Percentiles rank a stretch among this genome's conserved stretches.
phyloP scores from a whole-genome alignment of 2,888 invertebrate genomes.

The Netelia virgata region DNA sequence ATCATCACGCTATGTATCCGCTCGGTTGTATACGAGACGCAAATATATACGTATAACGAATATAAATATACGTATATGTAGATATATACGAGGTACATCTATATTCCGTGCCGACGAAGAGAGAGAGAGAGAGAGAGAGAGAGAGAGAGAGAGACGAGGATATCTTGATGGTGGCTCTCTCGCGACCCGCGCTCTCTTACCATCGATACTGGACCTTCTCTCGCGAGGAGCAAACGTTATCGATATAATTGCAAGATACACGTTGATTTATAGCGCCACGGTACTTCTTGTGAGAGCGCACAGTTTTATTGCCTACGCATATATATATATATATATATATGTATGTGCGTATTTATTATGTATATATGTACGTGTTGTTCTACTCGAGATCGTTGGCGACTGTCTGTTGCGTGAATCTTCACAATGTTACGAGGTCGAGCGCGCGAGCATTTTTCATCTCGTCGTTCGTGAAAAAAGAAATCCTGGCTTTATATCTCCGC shows the following conservation, averaged over 20 bases:
- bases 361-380: not conserved
- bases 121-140: slow-evolving; percentile 2
- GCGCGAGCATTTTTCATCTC: no score
- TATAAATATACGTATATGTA: slow-evolving; percentile 21
- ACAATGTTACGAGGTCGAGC: no score
- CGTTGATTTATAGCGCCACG: slow-evolving; percentile 76
- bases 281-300: slow-evolving; percentile 54
- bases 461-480: no score
- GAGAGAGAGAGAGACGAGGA: slow-evolving; percentile 73
- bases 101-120: slow-evolving; percentile 38
- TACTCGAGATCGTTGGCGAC: not conserved
- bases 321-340: not conserved
- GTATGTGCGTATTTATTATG: not conserved
- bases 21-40: slow-evolving; percentile 30
- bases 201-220: slow-evolving; percentile 78
- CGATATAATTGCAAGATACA: slow-evolving; percentile 81
- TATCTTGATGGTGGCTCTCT: slow-evolving; percentile 67
- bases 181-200: slow-evolving; percentile 67
- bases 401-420: slow-evolving; percentile 11
- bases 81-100: slow-evolving; percentile 43
- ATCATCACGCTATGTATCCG: slow-evolving; percentile 59
- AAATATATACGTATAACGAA: slow-evolving; percentile 35
- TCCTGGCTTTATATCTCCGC: no score
- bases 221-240: slow-evolving; percentile 74
- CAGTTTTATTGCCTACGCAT: slow-evolving; percentile 56